phyloP scores from a whole-genome alignment of 2,797 vertebrate genomes.

The Acanthurus tractus region DNA sequence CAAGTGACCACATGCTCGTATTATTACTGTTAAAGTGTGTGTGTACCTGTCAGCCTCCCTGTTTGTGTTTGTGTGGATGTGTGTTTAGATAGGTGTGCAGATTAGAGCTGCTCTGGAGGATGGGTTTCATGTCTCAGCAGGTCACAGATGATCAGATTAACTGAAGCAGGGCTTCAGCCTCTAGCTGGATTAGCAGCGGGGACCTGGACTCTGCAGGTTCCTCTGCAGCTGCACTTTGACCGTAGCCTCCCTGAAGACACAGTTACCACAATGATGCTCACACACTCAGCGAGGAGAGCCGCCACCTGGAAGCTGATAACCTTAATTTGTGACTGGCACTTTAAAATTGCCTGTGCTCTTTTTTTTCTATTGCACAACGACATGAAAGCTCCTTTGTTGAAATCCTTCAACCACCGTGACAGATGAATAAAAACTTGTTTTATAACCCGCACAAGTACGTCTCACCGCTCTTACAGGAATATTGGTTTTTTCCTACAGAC shows the following conservation, averaged over 20 bases:
- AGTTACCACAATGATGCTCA: background rate
- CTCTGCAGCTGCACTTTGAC: slow-evolving; percentile 21
- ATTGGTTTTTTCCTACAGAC: background rate
- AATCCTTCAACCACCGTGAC: slow-evolving; percentile 26
- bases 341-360: background rate
- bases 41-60: slow-evolving; percentile 19
- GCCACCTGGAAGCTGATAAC: slow-evolving; percentile 13
- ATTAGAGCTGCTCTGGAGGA: slow-evolving; percentile 74
- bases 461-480: slow-evolving; percentile 10
- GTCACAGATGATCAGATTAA: slow-evolving; percentile 86
- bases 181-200: slow-evolving; percentile 70
- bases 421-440: slow-evolving; percentile 29
- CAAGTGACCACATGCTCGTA: too few relatives aligned
- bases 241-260: slow-evolving; percentile 9
- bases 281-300: slow-evolving; percentile 5
- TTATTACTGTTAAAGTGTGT: background rate
- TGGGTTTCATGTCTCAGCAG: slow-evolving; percentile 84
- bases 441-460: slow-evolving; percentile 2
- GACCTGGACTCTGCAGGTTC: slow-evolving; percentile 63
- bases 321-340: slow-evolving; percentile 19
- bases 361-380: background rate
- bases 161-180: slow-evolving; percentile 66
- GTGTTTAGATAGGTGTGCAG: slow-evolving; percentile 47
- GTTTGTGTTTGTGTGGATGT: slow-evolving; percentile 6
- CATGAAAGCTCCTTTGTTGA: slow-evolving; percentile 38